Evolutionary conservation across 2,113 vertebrate genomes (phyloP), one percentile per base, ranked within the genome.

Genomic region (Hyla sarda): DNA sequence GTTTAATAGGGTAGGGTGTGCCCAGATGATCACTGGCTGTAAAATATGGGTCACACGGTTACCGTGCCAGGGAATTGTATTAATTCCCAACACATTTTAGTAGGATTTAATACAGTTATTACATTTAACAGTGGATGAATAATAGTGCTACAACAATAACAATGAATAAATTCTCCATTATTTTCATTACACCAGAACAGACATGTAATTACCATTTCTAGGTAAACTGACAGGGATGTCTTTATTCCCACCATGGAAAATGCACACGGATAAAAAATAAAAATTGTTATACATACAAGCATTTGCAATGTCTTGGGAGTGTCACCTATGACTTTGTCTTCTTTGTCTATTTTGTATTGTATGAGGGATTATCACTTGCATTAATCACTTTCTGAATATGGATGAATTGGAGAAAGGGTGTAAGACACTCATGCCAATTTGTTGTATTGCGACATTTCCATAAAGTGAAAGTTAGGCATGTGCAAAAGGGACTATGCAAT

Each of bases 1-100:
- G 65, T 19, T 34, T 34, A 8, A 3, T 21, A 34, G 28, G 37
- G 77, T 58, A 45, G 34, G 77, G 77, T 80, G 77, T 80, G 77
- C 5, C 56, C 9, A n/a, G 77, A 16, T 25, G 34, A 14, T 80
- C 19, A 37, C 23, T 62, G 56, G 54, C 34, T 80, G 11, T 60
- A 28, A 82, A 65, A 65, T 82, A n/a, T 67, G 13, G 79, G 58
- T 82, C 58, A 47, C 60, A 82, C 21, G 56, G 78, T 47, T 65
- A 73, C 6, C 23, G 4, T 13, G n/a, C 3, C 73, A 25, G 23
- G n/a, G n/a, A 28, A 16, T 28, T 65, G 28, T 34, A 83, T 11
- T 17, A 34, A 47, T 69, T 25, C 14, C 45, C 60, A 82, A 34
- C 2, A n/a, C 47, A 54, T 71, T 82, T 69, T 71, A 71, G 14